Base-by-base conservation (phyloP, 23 tunicate genomes). In the Ciona savignyi region DNA sequence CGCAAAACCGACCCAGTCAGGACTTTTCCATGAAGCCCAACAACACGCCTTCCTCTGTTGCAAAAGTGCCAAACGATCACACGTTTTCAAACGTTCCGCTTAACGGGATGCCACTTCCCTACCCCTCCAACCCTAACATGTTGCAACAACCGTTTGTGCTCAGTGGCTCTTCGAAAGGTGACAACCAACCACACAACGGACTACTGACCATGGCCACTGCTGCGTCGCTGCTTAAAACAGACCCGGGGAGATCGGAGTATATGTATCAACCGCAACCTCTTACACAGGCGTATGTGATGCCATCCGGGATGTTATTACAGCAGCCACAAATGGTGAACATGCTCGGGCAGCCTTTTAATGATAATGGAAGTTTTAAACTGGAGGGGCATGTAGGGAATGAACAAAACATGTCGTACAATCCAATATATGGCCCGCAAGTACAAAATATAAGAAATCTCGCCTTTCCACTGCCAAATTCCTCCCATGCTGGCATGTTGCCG, bases 201-300 rank as follows among this genome's bases (percentile, higher is more conserved):
- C 33, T 78, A 11, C 29, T 78, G 42, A 72, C 83, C 23, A 73
- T 77, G 78, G 89, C 82, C 42, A 70, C 82, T 27, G 91, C 83
- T 27, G 83, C 83, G 2, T 78, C 83, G 23, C 70, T 71, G 72
- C 70, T 77, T 33, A 78, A 85, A 77, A 78, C 82, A 1, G 82
- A 77, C 21, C 70, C 89, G 1, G 30, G 42, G 3, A 61, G 62
- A 56, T 60, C 75, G 28, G 83, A 79, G 9, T 75, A 74, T 24
- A 4, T 77, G 63, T 48, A 77, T 32, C 85, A 75, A 15, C 70
- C 70, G 1, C 29, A 65, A 0, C 74, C 67, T 23, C 24, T 79
- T 2, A 75, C 73, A 51, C 74, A 65, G 2, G 75, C 87, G 24
- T 82, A 82, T 62, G 78, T 82, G 22, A 78, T 82, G 24, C 80